Evolutionary conservation across 1,140 invertebrate species (phyloP).

Genomic region (Rhagoletis pomonella): DNA sequence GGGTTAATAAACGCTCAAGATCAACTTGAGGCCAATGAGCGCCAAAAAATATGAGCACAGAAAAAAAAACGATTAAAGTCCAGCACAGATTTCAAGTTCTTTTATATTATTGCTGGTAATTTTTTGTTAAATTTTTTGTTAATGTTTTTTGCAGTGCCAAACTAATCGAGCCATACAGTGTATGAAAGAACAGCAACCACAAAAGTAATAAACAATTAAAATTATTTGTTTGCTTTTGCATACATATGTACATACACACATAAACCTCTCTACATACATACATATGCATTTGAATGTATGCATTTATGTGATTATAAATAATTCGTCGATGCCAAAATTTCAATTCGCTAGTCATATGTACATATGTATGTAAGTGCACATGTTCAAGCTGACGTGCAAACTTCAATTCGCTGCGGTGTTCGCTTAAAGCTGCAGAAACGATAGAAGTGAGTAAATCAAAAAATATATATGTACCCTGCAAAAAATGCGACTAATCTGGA

Average conservation of each 20-base stretch:
- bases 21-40: background rate
- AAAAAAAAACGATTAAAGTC: background rate
- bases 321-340: constrained; percentile 28
- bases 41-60: background rate
- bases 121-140: constrained; percentile 26
- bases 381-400: background rate
- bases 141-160: background rate
- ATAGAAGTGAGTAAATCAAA: background rate
- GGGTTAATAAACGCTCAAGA: constrained; percentile 43
- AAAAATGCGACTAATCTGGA: too few relatives aligned
- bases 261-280: background rate
- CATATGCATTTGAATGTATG: too few relatives aligned
- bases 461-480: background rate
- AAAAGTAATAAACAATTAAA: constrained; percentile 29
- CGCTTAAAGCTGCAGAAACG: background rate
- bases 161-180: background rate
- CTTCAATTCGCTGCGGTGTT: background rate
- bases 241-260: background rate
- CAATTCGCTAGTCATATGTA: background rate
- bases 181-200: background rate
- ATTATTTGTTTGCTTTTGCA: background rate
- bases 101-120: background rate
- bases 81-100: background rate
- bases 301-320: background rate
- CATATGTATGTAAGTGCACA: background rate